A percentile compares a stretch with the other conserved stretches of the same genome.
Conservation (phyloP, 2,113 vertebrate genomes). For the Oostethus manadensis region DNA sequence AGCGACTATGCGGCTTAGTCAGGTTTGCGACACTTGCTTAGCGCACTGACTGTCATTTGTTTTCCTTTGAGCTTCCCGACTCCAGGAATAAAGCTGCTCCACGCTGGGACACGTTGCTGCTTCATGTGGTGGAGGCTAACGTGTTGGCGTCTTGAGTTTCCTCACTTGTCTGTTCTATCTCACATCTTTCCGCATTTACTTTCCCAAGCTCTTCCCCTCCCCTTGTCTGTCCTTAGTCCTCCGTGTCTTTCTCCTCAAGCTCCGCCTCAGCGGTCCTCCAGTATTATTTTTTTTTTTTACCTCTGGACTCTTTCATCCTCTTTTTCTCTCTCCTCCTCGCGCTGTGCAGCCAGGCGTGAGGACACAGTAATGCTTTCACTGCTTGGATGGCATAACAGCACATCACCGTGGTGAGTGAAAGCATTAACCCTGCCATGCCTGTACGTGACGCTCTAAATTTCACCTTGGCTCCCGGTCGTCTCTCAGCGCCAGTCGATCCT, state of each 20-base stretch:
- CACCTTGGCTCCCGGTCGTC: conserved; percentile 28
- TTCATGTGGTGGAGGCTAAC: conserved; percentile 19
- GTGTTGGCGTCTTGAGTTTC: conserved; percentile 19
- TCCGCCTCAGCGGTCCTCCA: conserved; percentile 34
- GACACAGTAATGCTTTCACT: conserved; percentile 72
- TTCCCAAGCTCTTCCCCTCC: conserved; percentile 8
- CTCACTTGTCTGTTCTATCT: conserved; percentile 16
- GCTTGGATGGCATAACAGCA: conserved; percentile 69
- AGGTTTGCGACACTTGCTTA: conserved; percentile 47
- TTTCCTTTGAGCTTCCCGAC: conserved; percentile 48
- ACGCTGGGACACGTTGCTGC: conserved; percentile 12
- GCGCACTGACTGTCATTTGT: conserved; percentile 53
- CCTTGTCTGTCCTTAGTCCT: conserved; percentile 5
- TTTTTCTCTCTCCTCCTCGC: conserved; percentile 41
- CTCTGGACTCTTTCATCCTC: conserved; percentile 33
- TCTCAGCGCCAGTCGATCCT: conserved; percentile 49
- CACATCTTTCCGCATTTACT: conserved; percentile 5
- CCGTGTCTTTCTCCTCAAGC: conserved; percentile 24
- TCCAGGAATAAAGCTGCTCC: conserved; percentile 43
- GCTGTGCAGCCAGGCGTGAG: conserved; percentile 68
- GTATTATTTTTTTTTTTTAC: conserved; percentile 24
- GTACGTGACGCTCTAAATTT: conserved; percentile 35
- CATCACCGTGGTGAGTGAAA: conserved; percentile 66
- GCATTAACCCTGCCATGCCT: conserved; percentile 63
- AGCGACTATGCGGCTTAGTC: conserved; percentile 53